Conservation (phyloP, 2,888 invertebrate species). For the Brenthis hecate region DNA sequence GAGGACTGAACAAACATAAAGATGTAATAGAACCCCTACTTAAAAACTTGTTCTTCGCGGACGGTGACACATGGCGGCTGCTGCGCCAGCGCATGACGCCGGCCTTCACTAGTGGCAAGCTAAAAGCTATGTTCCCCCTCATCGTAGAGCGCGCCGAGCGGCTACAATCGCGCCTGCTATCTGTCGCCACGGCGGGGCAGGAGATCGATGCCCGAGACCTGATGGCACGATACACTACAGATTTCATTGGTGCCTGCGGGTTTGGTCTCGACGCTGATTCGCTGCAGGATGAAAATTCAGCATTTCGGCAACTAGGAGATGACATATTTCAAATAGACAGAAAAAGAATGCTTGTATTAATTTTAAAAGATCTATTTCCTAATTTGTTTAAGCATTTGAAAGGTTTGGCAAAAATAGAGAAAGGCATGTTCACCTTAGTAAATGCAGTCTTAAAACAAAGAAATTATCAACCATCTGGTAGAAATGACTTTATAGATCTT, state of each 20-base stretch:
- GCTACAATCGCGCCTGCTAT: conserved; percentile 48
- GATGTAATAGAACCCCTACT: conserved; percentile 55
- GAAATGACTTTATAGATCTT: conserved; percentile 49
- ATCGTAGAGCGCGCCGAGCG: conserved; percentile 59
- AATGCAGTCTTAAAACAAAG: conserved; percentile 55
- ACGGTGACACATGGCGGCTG: conserved; percentile 61
- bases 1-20: conserved; percentile 52
- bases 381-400: conserved; percentile 49
- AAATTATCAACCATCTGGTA: conserved; percentile 55
- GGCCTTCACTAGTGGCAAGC: conserved; percentile 60
- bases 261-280: conserved; percentile 63
- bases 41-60: conserved; percentile 59
- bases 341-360: conserved; percentile 43
- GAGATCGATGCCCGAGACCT: conserved; percentile 59
- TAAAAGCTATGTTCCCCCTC: conserved; percentile 63
- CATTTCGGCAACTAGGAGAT: conserved; percentile 56
- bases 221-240: conserved; percentile 67
- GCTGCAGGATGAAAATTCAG: conserved; percentile 56
- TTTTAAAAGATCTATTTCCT: conserved; percentile 56
- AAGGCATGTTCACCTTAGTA: conserved; percentile 52
- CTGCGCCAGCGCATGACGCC: conserved; percentile 63
- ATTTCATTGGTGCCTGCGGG: conserved; percentile 65
- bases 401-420: conserved; percentile 53
- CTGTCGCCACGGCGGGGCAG: conserved; percentile 43
- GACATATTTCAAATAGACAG: conserved; percentile 50